phyloP scores from a whole-genome alignment of 1,140 invertebrate species.

The Hyphantria cunea region DNA sequence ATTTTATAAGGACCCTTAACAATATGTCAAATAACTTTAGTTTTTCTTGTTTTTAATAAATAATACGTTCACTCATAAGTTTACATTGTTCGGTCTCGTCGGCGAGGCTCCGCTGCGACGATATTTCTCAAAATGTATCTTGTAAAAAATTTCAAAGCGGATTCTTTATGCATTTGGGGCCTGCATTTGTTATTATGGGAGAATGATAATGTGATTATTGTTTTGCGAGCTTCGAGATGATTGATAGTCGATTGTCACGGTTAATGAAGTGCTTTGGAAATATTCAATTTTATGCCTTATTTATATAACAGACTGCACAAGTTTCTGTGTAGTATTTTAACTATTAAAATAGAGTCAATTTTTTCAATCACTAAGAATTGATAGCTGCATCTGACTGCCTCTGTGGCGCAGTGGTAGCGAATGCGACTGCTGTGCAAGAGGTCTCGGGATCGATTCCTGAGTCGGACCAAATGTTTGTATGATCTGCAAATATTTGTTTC shows the following conservation, averaged over 20 bases:
- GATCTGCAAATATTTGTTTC: too few species aligned
- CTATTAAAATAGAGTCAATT: slow-evolving; percentile 41
- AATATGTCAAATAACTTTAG: slow-evolving; percentile 75
- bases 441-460: too few species aligned
- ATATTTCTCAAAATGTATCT: slow-evolving; percentile 76
- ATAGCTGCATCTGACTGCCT: too few species aligned
- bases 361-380: too few species aligned
- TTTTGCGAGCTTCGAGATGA: slow-evolving; percentile 77
- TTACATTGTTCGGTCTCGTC: slow-evolving; percentile 76
- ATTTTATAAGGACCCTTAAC: slow-evolving; percentile 80
- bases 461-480: too few species aligned
- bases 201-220: slow-evolving; percentile 82
- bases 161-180: slow-evolving; percentile 78
- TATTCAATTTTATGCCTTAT: slow-evolving; percentile 62
- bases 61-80: slow-evolving; percentile 75
- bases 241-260: slow-evolving; percentile 77
- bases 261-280: slow-evolving; percentile 75
- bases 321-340: slow-evolving; percentile 32
- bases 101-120: slow-evolving; percentile 55
- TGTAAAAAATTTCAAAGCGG: slow-evolving; percentile 62
- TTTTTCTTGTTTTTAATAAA: slow-evolving; percentile 76
- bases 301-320: slow-evolving; percentile 40
- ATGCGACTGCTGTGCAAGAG: too few species aligned
- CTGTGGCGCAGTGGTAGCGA: too few species aligned
- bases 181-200: slow-evolving; percentile 79